Evolutionary conservation across 1,140 invertebrate genomes (phyloP).

Genomic region (Calephelis virginiensis): DNA sequence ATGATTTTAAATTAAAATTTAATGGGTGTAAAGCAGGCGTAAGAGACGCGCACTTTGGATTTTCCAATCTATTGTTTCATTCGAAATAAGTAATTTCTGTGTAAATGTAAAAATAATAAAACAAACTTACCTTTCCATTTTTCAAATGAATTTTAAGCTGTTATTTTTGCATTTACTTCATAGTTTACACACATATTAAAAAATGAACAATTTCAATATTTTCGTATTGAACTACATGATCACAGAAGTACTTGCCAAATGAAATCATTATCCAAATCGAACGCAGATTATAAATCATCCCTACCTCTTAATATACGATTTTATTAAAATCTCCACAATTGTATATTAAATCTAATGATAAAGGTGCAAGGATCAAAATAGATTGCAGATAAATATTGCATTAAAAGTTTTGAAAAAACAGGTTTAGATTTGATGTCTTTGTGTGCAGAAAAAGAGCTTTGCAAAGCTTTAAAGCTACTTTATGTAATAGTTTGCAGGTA

Average conservation of each 20-base stretch:
- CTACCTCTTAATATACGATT: constrained; percentile 25
- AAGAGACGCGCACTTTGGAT: no score
- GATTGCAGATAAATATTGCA: constrained; percentile 22
- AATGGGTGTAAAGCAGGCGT: no score
- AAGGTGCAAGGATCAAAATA: background rate
- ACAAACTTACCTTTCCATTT: no score
- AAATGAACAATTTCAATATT: no score
- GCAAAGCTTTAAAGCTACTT: constrained; percentile 28
- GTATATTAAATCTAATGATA: background rate
- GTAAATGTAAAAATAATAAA: no score
- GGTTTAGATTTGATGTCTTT: constrained; percentile 27
- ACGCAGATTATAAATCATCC: constrained; percentile 36
- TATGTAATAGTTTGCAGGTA: constrained; percentile 33
- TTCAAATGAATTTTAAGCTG: no score
- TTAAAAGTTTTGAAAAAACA: constrained; percentile 26
- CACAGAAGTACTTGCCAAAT: constrained; percentile 27
- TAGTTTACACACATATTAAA: no score
- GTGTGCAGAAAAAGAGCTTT: constrained; percentile 39
- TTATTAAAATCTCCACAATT: background rate
- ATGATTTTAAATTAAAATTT: no score
- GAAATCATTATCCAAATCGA: constrained; percentile 28
- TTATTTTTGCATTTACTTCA: no score
- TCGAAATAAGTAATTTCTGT: no score
- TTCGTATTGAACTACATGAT: constrained; percentile 28
- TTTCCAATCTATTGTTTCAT: no score